A percentile compares a stretch with the other conserved stretches of the same genome.
Evolutionary conservation across 2,888 invertebrate species (phyloP).

Genomic region (Pimpla rufipes): DNA sequence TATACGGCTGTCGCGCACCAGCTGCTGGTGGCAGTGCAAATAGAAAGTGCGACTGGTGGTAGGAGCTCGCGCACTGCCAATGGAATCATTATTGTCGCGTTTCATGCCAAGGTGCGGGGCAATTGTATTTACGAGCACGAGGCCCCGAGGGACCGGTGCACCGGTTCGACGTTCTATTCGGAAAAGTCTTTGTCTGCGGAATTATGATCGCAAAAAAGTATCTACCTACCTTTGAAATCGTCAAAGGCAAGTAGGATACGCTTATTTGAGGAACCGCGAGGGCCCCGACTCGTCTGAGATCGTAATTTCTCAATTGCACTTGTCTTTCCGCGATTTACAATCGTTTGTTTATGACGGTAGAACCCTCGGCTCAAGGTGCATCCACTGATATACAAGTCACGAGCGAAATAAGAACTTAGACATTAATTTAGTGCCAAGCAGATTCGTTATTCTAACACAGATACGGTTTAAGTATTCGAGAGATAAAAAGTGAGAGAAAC

Average conservation of each 20-base stretch:
- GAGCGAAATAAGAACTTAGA: background rate
- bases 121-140: conserved; percentile 55
- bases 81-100: conserved; percentile 52
- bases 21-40: conserved; percentile 57
- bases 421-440: background rate
- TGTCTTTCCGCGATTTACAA: background rate
- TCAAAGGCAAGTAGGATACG: background rate
- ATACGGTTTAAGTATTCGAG: background rate
- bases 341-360: background rate
- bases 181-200: background rate
- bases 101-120: conserved; percentile 34
- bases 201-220: background rate
- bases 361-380: background rate
- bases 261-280: background rate
- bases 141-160: background rate
- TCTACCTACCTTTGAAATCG: background rate
- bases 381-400: background rate
- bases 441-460: background rate
- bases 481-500: no score
- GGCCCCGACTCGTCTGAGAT: background rate
- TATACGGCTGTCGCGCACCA: background rate
- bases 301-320: background rate
- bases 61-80: conserved; percentile 1
- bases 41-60: conserved; percentile 11
- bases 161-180: conserved; percentile 19